Base-by-base conservation (phyloP, 2,797 vertebrate species). In the Poecilia velifera region DNA sequence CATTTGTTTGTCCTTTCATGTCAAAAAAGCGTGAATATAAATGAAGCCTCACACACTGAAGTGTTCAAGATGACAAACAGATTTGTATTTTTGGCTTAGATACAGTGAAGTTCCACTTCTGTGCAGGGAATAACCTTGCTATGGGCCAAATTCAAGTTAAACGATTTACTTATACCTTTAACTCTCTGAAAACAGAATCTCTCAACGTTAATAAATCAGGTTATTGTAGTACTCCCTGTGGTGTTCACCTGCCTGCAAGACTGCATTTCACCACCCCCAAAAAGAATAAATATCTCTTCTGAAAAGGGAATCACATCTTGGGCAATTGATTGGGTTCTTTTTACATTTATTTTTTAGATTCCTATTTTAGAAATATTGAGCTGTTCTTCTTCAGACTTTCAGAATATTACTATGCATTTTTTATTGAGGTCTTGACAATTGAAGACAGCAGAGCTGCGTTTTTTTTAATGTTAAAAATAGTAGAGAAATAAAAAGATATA, bases 121-220 rank as follows among this genome's bases (percentile, higher is more conserved):
- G 70, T 74, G 79, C 39, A 53, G 71, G 78, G 75, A 73, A 18
- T 82, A 82, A 87, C 84, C 76, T 88, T 80, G 77, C 75, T 66
- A 6, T 28, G 84, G 84, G 84, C 84, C 4, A 43, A 53, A n/a
- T 68, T 84, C 81, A 76, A 76, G 73, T 82, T 76, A 85, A 84
- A 75, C 68, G 86, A 84, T 88, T 90, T 89, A 88, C 87, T 86
- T 78, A 73, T 73, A 80, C 87, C 82, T 84, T 76, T 55, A 12
- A 70, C 78, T 47, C 70, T 71, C 55, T 80, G 12, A 80, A 74
- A 85, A 89, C 80, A 1, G 64, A 77, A 76, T 86, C 81, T 86
- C 80, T 83, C 79, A 76, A 75, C 59, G 0, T 79, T 88, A 90
- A 91, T 88, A 85, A 90, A 87, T 66, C 83, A 78, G 73, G 82